phyloP scores from a whole-genome alignment of 2,797 vertebrate genomes.

The Sebastiscus tertius region DNA sequence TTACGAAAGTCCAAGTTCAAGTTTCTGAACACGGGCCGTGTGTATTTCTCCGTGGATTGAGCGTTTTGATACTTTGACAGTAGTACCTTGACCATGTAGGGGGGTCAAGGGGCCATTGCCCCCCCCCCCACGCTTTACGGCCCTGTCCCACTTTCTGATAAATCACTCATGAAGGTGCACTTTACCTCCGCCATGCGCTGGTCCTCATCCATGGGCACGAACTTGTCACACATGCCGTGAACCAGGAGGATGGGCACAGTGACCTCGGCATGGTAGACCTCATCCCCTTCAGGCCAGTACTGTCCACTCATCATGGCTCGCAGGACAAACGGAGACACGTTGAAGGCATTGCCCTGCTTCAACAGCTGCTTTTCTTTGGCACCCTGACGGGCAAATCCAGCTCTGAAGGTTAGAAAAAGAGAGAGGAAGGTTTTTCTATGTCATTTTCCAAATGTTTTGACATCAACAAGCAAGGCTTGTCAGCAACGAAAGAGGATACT shows the following conservation, averaged over 20 bases:
- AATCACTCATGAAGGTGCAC: neutral
- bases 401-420: constrained; percentile 77
- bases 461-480: neutral
- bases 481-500: neutral
- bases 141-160: neutral
- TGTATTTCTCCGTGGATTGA: too few relatives aligned
- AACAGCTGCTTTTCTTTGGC: constrained; percentile 97
- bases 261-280: constrained; percentile 97
- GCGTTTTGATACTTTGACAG: too few relatives aligned
- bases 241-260: constrained; percentile 94
- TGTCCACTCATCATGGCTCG: constrained; percentile 98
- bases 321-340: constrained; percentile 95
- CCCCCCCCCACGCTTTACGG: neutral
- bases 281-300: constrained; percentile 98
- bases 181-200: constrained; percentile 97
- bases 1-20: too few relatives aligned
- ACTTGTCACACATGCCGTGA: constrained; percentile 96
- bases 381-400: constrained; percentile 95
- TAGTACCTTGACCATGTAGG: too few relatives aligned
- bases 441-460: neutral
- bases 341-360: constrained; percentile 96
- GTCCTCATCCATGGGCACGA: constrained; percentile 96
- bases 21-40: too few relatives aligned
- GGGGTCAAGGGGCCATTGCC: too few relatives aligned
- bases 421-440: neutral